These are phyloP conservation scores for Watersipora subatra DNA, from an alignment of 1,140 invertebrate genomes.

Conservation along the genomic window DNA sequence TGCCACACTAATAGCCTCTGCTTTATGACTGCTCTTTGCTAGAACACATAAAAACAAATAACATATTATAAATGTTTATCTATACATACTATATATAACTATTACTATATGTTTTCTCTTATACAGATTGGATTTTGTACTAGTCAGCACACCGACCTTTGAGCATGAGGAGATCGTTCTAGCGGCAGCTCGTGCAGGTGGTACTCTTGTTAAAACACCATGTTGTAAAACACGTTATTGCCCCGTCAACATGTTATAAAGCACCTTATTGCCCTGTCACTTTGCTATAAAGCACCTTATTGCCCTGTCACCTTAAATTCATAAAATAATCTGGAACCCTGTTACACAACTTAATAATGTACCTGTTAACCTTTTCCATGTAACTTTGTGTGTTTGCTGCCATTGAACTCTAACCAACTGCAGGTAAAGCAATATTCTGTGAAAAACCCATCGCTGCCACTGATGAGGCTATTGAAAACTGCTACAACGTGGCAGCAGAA, in stretches of 20 bases:
- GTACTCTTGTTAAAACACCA: constrained; percentile 17
- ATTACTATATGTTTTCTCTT: background rate
- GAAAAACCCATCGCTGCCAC: constrained; percentile 56
- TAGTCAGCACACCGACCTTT: constrained; percentile 21
- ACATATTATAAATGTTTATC: background rate
- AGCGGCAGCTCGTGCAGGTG: constrained; percentile 47
- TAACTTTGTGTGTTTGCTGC: background rate
- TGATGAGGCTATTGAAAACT: constrained; percentile 43
- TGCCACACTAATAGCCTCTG: background rate
- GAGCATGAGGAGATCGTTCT: constrained; percentile 47
- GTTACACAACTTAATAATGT: background rate
- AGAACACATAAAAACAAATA: background rate
- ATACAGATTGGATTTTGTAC: constrained; percentile 19
- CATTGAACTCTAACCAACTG: constrained; percentile 3
- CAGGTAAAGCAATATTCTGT: constrained; percentile 50
- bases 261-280: background rate
- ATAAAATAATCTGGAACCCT: background rate
- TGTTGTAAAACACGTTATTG: background rate
- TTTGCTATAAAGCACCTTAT: constrained; percentile 3
- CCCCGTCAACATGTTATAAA: background rate
- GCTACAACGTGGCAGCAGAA: constrained; percentile 48
- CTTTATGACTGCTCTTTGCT: background rate
- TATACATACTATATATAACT: background rate
- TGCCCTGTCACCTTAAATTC: background rate
- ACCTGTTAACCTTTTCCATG: too few relatives aligned